Base-by-base conservation (phyloP, 2,888 invertebrate species). In the Philereme transversata region DNA sequence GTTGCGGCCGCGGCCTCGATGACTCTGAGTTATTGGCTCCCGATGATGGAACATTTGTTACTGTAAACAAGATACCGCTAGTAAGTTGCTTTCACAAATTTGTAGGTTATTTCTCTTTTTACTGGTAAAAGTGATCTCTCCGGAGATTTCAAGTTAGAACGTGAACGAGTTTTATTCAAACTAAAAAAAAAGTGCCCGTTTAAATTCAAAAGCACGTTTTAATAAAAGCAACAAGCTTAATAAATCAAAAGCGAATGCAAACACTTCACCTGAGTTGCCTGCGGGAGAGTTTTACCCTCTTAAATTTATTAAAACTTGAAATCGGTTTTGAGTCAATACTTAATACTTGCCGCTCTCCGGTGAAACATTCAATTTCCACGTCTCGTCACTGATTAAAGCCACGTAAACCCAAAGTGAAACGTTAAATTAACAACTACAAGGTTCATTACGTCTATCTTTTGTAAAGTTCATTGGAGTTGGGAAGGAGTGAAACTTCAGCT, bases 401-500 rank as follows among this genome's bases (percentile, higher is more conserved):
- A 74, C 78, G 73, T 49, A 73, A 80, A 77, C 71, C 74, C 67
- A 67, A 80, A 83, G 76, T 81, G 81, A 75, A 79, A 79, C 74
- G 75, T 75, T 72, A 81, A 84, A 82, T 84, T 79, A 84, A 81
- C 81, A 82, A 82, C 77, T 79, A 77, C 69, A 72, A 68, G 76
- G 79, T 85, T 84, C 84, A 84, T 86, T 84, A 74, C 77, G 82
- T 78, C 79, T 79, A 77, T 79, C 84, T 82, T 81, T 80, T 77
- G 81, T 74, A 71, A 79, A 82, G 74, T 81, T 78, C 66, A 60
- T 60, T 68, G 65, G 65, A 77, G 74, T 75, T 77, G 73, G 57
- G 70, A 71, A 73, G 74, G 74, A 65, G 51, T 72, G 75, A 67
- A 69, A 57, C 65, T 58, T 51, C 69, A 69, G 69, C 65, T 69